phyloP scores from a whole-genome alignment of 2,113 vertebrate species.

The Calcarius ornatus region DNA sequence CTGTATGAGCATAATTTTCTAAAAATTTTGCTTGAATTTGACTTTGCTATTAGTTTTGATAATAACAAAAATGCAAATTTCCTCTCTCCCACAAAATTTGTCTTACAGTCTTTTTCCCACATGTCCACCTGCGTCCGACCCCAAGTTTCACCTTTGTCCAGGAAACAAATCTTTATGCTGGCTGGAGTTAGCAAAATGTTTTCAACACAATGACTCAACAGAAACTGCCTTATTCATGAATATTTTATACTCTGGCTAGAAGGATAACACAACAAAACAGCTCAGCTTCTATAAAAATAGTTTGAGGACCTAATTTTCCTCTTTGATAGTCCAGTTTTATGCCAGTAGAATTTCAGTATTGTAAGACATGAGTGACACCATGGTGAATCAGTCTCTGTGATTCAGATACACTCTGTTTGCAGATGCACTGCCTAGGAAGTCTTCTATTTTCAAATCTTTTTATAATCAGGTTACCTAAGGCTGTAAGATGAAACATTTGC shows the following conservation, averaged over 20 bases:
- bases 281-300: neutral
- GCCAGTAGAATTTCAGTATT: neutral
- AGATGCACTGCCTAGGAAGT: neutral
- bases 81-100: neutral
- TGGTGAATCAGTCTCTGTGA: neutral
- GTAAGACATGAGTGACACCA: neutral
- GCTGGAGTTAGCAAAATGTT: neutral
- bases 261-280: neutral
- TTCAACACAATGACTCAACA: neutral
- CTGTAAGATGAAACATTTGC: neutral
- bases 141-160: neutral
- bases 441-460: neutral
- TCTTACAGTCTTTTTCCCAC: neutral
- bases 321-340: neutral
- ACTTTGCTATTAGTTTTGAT: neutral
- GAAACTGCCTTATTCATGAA: constrained; percentile 15
- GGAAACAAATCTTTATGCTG: neutral
- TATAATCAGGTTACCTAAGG: neutral
- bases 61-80: neutral
- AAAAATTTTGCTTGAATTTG: neutral
- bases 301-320: constrained; percentile 21
- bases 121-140: neutral
- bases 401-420: neutral
- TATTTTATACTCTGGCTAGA: constrained; percentile 10
- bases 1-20: neutral